phyloP scores from a whole-genome alignment of 2,113 vertebrate species.

The Otis tarda region DNA sequence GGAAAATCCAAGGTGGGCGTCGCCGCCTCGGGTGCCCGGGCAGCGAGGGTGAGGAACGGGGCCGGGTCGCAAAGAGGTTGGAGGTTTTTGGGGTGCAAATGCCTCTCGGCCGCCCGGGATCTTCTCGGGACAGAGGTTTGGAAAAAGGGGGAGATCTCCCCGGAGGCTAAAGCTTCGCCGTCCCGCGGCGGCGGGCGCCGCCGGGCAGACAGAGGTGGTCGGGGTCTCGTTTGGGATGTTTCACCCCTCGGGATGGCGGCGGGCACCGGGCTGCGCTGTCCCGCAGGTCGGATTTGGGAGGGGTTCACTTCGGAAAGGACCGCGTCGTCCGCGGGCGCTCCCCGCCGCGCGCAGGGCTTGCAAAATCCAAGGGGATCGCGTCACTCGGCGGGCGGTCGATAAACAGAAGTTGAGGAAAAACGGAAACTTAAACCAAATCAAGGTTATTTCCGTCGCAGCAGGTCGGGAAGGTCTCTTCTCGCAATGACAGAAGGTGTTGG shows the following conservation, averaged over 20 bases:
- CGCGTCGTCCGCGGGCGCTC: accelerated
- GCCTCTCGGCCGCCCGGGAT: accelerated
- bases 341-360: accelerated
- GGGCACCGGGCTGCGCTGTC: accelerated
- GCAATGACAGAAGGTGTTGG: accelerated
- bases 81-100: background rate
- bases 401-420: background rate
- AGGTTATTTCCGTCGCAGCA: accelerated
- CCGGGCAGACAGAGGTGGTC: background rate
- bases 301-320: background rate
- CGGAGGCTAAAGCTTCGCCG: background rate
- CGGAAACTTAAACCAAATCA: accelerated
- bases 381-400: accelerated
- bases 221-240: accelerated
- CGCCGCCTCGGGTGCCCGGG: background rate
- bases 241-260: accelerated
- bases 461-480: background rate
- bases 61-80: background rate
- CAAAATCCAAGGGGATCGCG: accelerated
- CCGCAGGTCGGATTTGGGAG: accelerated
- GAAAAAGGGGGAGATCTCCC: background rate
- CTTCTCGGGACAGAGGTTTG: background rate
- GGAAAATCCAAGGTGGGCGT: background rate
- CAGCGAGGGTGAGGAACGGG: background rate
- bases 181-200: accelerated